Percentiles rank a stretch among this genome's conserved stretches.
Evolutionary conservation across 2,888 invertebrate genomes (phyloP).

Genomic region (Opisthograptis luteolata): DNA sequence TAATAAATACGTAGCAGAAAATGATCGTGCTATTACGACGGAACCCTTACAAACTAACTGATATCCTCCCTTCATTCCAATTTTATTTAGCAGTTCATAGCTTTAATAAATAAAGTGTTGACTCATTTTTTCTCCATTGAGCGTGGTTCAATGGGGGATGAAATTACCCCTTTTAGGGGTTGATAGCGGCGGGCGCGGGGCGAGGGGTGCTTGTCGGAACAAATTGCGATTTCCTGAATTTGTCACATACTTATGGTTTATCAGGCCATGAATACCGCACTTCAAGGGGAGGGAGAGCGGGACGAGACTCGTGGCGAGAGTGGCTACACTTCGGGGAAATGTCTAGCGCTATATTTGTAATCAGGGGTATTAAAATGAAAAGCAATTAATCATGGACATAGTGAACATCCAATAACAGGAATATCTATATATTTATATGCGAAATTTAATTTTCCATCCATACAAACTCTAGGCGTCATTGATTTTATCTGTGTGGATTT

Average conservation of each 20-base stretch:
- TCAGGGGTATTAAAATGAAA: too few species aligned
- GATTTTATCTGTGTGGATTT: too few species aligned
- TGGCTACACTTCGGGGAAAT: too few species aligned
- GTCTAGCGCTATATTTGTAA: too few species aligned
- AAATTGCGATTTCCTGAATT: conserved; percentile 29
- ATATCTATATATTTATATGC: too few species aligned
- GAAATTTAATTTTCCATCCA: too few species aligned
- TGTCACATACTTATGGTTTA: conserved; percentile 29
- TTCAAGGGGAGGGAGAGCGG: neutral
- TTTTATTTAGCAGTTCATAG: conserved; percentile 17
- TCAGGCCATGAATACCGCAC: conserved; percentile 6
- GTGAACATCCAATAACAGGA: too few species aligned
- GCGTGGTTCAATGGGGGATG: conserved; percentile 39
- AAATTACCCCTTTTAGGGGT: conserved; percentile 44
- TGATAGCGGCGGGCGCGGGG: conserved; percentile 31
- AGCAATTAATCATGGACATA: too few species aligned
- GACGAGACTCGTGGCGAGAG: too few species aligned
- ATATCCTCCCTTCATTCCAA: neutral
- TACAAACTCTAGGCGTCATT: too few species aligned
- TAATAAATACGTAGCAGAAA: too few species aligned
- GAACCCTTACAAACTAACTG: neutral
- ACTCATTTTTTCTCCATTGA: conserved; percentile 44
- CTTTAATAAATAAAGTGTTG: conserved; percentile 40
- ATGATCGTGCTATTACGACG: neutral
- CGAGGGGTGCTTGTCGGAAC: conserved; percentile 10